Percentiles rank a stretch among this genome's conserved stretches.
Conservation (phyloP, 2,888 invertebrate species). For the Dugesia japonica region DNA sequence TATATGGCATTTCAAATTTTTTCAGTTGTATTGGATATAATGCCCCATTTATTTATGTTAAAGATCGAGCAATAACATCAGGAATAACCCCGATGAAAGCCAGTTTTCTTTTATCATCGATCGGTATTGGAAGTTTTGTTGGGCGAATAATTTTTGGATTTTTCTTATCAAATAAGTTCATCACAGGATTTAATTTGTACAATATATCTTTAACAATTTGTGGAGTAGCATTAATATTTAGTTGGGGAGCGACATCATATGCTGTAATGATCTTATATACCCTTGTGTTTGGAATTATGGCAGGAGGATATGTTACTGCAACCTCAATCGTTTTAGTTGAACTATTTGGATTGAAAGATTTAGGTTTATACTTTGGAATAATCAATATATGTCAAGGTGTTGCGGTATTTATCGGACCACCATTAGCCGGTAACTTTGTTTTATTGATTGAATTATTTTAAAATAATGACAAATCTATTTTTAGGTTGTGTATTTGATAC, state of each 20-base stretch:
- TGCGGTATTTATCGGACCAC: conserved; percentile 76
- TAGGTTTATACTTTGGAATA: conserved; percentile 86
- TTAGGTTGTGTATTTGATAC: conserved; percentile 57
- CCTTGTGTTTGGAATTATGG: conserved; percentile 40
- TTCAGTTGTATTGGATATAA: conserved; percentile 80
- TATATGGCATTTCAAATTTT: conserved; percentile 72
- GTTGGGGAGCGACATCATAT: conserved; percentile 62
- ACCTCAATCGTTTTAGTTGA: conserved; percentile 87
- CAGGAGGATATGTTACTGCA: conserved; percentile 76
- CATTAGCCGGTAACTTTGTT: conserved; percentile 67
- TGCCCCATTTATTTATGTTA: conserved; percentile 75
- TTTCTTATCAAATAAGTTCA: conserved; percentile 52
- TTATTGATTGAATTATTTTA: conserved; percentile 49
- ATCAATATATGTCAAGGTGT: conserved; percentile 78
- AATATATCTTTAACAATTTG: conserved; percentile 70
- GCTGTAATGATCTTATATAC: conserved; percentile 62
- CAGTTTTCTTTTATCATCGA: conserved; percentile 63
- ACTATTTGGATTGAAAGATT: conserved; percentile 70
- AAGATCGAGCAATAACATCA: conserved; percentile 54
- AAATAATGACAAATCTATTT: neutral
- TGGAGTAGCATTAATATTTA: conserved; percentile 67
- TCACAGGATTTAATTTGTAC: conserved; percentile 74
- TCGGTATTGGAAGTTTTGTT: conserved; percentile 78
- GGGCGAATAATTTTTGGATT: conserved; percentile 60
- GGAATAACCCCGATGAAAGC: conserved; percentile 48